Conservation (phyloP, 2,888 invertebrate genomes). For the Diarsia rubi region DNA sequence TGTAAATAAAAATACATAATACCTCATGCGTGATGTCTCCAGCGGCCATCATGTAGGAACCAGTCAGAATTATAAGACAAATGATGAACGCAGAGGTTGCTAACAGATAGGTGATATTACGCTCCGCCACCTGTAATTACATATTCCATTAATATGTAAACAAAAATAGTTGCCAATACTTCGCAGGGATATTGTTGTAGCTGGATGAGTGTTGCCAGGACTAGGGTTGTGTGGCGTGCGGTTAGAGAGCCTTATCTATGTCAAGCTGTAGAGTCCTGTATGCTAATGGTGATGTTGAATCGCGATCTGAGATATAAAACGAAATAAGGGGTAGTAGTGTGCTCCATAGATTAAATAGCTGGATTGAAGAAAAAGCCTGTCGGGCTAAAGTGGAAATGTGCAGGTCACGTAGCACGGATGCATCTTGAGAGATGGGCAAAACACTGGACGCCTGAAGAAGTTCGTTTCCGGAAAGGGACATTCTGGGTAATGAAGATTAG, state of each 20-base stretch:
- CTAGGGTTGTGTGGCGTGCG: too few species aligned
- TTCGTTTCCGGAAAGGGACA: too few species aligned
- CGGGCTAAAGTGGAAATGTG: too few species aligned
- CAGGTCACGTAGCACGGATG: too few species aligned
- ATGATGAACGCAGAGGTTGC: conserved; percentile 70
- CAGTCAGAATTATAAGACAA: conserved; percentile 73
- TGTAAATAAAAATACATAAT: not conserved
- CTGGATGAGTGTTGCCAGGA: too few species aligned
- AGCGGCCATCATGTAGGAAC: conserved; percentile 78
- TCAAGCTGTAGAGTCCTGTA: not conserved
- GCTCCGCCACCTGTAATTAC: conserved; percentile 71
- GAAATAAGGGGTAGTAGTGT: not conserved
- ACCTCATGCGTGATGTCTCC: conserved; percentile 81
- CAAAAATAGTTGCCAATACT: not conserved
- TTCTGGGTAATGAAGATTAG: too few species aligned
- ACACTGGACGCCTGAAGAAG: too few species aligned
- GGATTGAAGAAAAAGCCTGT: too few species aligned
- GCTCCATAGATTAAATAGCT: too few species aligned
- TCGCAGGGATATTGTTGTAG: not conserved
- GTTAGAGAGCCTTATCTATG: not conserved
- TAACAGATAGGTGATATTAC: conserved; percentile 70
- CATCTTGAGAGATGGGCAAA: too few species aligned
- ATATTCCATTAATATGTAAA: not conserved
- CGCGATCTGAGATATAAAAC: not conserved
- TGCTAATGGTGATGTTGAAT: not conserved